Evolutionary conservation across 2,888 invertebrate species (phyloP).

Genomic region (Fabriciana adippe): DNA sequence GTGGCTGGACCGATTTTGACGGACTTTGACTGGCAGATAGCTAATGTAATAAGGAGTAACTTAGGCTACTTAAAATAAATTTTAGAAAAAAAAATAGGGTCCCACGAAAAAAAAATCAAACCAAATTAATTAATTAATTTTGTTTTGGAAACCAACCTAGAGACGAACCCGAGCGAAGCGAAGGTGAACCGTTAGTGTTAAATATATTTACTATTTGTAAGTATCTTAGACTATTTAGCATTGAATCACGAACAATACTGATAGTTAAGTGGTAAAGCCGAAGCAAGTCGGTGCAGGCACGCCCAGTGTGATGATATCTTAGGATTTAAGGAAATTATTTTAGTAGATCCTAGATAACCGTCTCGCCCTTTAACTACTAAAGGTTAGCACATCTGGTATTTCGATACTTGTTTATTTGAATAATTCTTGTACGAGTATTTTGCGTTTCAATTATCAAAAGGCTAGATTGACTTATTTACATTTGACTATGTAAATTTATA

Average conservation of each 20-base stretch:
- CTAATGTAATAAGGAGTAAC: too few species aligned
- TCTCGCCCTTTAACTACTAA: conserved; percentile 38
- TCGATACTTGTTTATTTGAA: conserved; percentile 33
- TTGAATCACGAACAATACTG: conserved; percentile 12
- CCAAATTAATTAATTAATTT: too few species aligned
- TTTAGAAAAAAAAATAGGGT: too few species aligned
- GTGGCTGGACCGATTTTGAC: too few species aligned
- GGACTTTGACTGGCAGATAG: too few species aligned
- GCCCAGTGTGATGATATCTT: conserved; percentile 35
- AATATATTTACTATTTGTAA: background rate
- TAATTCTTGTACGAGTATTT: conserved; percentile 17
- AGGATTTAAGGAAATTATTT: conserved; percentile 44
- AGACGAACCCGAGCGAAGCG: too few species aligned
- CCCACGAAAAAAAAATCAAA: too few species aligned
- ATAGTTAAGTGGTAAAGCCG: conserved; percentile 3
- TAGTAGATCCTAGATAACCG: conserved; percentile 41
- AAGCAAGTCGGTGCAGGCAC: background rate
- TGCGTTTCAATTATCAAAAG: conserved; percentile 21
- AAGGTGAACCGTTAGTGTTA: too few species aligned
- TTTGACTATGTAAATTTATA: conserved; percentile 19
- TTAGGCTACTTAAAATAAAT: too few species aligned
- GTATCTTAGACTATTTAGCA: background rate
- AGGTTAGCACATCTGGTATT: conserved; percentile 37
- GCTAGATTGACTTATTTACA: conserved; percentile 20
- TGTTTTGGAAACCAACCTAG: too few species aligned